Conservation (phyloP, 1,140 invertebrate species). For the Drosophila kurseongensis region DNA sequence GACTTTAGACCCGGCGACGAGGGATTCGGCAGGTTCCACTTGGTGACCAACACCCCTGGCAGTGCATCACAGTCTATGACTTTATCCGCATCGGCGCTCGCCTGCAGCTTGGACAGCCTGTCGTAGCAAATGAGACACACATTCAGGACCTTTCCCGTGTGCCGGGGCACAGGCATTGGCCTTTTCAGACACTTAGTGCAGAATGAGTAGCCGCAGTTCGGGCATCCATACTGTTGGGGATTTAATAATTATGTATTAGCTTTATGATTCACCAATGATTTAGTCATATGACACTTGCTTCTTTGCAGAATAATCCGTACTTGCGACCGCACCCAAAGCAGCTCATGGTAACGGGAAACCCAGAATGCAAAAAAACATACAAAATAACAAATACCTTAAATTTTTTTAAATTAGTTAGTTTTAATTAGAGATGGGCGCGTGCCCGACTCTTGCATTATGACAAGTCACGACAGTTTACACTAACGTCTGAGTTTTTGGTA, state of each 20-base stretch:
- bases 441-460: neutral
- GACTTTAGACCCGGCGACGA: conserved; percentile 12
- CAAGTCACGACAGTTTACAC: too few species aligned
- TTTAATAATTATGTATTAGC: neutral
- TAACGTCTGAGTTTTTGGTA: too few species aligned
- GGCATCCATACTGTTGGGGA: conserved; percentile 86
- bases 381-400: neutral
- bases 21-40: conserved; percentile 35
- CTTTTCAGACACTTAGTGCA: conserved; percentile 87
- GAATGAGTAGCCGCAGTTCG: conserved; percentile 88
- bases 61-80: conserved; percentile 71
- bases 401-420: neutral
- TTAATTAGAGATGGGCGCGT: neutral
- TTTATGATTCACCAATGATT: neutral
- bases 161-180: conserved; percentile 85
- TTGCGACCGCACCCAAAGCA: conserved; percentile 85
- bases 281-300: conserved; percentile 70
- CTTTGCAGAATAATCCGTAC: conserved; percentile 86
- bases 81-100: conserved; percentile 60
- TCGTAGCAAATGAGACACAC: conserved; percentile 79
- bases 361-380: neutral
- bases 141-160: conserved; percentile 65
- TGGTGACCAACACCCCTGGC: conserved; percentile 68
- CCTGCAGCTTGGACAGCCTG: conserved; percentile 67
- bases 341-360: conserved; percentile 73